phyloP scores from a whole-genome alignment of 2,113 vertebrate genomes.

The Naja naja region DNA sequence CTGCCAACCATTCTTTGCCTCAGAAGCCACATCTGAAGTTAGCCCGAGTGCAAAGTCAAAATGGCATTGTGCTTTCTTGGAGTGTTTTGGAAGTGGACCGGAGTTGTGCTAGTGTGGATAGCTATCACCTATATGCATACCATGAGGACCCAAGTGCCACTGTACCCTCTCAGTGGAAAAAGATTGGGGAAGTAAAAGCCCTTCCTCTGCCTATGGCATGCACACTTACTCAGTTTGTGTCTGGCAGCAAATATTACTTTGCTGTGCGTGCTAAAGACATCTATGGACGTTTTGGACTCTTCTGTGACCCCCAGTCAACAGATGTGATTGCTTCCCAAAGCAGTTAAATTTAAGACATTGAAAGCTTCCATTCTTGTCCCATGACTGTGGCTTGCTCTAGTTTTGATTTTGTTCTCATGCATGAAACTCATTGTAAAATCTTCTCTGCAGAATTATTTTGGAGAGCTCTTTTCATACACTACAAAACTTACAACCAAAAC shows the following conservation, averaged over 20 bases:
- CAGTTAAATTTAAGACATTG: slow-evolving; percentile 68
- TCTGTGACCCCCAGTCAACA: slow-evolving; percentile 98
- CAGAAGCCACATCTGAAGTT: slow-evolving; percentile 83
- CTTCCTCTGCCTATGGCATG: slow-evolving; percentile 97
- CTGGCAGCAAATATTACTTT: slow-evolving; percentile 97
- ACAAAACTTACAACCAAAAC: slow-evolving; percentile 69
- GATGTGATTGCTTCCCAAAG: slow-evolving; percentile 87
- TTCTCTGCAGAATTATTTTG: slow-evolving; percentile 68
- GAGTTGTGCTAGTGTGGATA: slow-evolving; percentile 89
- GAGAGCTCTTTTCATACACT: slow-evolving; percentile 68
- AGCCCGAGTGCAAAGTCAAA: slow-evolving; percentile 91
- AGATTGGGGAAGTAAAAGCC: slow-evolving; percentile 96
- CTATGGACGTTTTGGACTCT: slow-evolving; percentile 92
- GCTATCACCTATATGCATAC: slow-evolving; percentile 96
- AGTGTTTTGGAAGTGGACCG: slow-evolving; percentile 91
- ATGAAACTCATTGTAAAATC: slow-evolving; percentile 71
- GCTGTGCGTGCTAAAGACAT: slow-evolving; percentile 94
- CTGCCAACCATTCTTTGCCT: slow-evolving; percentile 81
- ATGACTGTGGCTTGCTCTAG: slow-evolving; percentile 53
- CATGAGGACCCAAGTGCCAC: slow-evolving; percentile 80
- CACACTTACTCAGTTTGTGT: slow-evolving; percentile 96
- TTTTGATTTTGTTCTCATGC: slow-evolving; percentile 69
- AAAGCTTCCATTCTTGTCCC: slow-evolving; percentile 58
- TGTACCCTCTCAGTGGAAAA: slow-evolving; percentile 90
- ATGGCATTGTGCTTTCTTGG: slow-evolving; percentile 96